Conservation (phyloP, 2,113 vertebrate genomes). For the Burhinus oedicnemus region DNA sequence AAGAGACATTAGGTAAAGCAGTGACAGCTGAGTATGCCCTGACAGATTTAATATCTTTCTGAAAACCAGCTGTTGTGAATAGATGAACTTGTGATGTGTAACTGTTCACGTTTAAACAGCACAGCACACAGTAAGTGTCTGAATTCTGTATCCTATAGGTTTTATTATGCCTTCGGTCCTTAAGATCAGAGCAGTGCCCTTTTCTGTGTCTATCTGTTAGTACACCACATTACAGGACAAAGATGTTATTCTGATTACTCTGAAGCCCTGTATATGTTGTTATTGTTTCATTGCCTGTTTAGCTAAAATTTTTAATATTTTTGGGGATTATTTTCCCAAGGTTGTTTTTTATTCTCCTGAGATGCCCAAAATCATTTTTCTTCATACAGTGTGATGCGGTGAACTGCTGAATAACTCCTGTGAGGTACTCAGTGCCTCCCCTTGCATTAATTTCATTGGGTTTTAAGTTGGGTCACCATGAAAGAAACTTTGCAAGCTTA, state of each 20-base stretch:
- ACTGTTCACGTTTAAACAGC: not conserved
- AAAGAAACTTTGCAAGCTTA: not conserved
- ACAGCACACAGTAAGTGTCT: too few species aligned
- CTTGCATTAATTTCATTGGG: not conserved
- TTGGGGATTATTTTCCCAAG: not conserved
- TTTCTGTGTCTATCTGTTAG: not conserved
- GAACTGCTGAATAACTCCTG: not conserved
- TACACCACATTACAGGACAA: rapidly evolving
- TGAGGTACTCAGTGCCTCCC: not conserved
- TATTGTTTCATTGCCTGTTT: not conserved
- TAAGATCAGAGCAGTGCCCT: not conserved
- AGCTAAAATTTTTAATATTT: not conserved
- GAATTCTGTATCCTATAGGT: not conserved
- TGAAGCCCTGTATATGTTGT: not conserved
- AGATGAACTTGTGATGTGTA: not conserved
- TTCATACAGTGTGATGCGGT: not conserved
- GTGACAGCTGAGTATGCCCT: not conserved
- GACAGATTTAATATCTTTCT: not conserved
- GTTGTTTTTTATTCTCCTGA: not conserved
- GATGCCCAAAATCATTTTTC: not conserved
- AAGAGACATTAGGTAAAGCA: not conserved
- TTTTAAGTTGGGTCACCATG: not conserved
- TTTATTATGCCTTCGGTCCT: not conserved
- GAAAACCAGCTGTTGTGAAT: not conserved
- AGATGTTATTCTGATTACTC: not conserved